Percentiles rank a stretch among this genome's conserved stretches.
Evolutionary conservation across 2,113 vertebrate species (phyloP).

Genomic region (Phrynosoma platyrhinos): DNA sequence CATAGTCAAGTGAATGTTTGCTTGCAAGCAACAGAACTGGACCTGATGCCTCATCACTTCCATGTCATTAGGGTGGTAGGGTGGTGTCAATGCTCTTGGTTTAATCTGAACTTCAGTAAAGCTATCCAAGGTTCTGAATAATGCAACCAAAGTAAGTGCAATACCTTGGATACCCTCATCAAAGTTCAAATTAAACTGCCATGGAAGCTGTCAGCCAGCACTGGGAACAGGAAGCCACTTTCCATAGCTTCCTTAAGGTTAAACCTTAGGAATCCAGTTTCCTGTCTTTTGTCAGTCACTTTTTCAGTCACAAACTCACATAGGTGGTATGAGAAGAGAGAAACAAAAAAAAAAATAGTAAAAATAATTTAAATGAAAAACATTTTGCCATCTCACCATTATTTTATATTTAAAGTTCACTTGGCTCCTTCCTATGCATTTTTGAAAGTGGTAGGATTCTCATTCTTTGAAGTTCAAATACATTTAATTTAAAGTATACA

Average conservation of each 20-base stretch:
- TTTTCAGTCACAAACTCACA: not conserved
- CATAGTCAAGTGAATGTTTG: slow-evolving; percentile 41
- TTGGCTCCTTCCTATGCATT: slow-evolving; percentile 33
- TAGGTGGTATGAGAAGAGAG: no score
- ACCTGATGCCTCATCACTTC: no score
- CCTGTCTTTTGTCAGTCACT: slow-evolving; percentile 46
- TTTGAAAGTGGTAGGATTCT: slow-evolving; percentile 48
- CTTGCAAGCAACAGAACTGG: slow-evolving; percentile 36
- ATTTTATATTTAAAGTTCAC: slow-evolving; percentile 54
- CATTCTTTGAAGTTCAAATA: slow-evolving; percentile 48
- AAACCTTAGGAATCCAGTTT: slow-evolving; percentile 49
- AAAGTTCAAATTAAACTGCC: no score
- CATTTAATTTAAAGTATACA: slow-evolving; percentile 59
- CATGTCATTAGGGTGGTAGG: no score
- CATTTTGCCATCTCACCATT: slow-evolving; percentile 40
- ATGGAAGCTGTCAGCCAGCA: no score
- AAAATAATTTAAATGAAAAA: slow-evolving; percentile 5
- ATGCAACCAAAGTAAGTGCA: no score
- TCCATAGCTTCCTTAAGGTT: slow-evolving; percentile 59
- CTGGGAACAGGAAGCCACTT: slow-evolving; percentile 56
- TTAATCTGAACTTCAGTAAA: no score
- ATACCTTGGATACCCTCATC: no score
- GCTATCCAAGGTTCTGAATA: no score
- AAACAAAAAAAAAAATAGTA: not conserved
- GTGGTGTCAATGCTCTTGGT: no score